phyloP scores from a whole-genome alignment of 92 coral and sea anemone species.

The Palythoa grandiflora region DNA sequence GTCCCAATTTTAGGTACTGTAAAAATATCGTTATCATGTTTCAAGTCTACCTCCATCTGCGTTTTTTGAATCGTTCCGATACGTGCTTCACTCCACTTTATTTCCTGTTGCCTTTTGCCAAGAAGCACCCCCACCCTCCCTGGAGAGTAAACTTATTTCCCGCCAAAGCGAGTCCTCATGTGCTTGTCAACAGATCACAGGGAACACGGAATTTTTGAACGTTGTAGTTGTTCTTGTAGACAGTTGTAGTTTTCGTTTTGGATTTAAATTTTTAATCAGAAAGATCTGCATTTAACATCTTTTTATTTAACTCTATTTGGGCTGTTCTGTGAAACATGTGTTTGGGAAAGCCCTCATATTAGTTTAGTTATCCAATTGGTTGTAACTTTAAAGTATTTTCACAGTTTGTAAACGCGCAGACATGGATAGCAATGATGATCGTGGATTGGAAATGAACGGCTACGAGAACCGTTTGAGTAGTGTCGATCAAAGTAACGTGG shows the following conservation, averaged over 20 bases:
- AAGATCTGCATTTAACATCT: not conserved
- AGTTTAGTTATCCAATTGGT: not conserved
- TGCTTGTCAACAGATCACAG: not conserved
- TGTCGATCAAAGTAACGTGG: too few species aligned
- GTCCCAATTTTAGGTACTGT: too few species aligned
- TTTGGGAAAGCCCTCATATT: not conserved
- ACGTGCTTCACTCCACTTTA: too few species aligned
- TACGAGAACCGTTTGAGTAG: constrained; percentile 41
- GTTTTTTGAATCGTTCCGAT: too few species aligned
- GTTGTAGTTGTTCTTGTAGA: not conserved
- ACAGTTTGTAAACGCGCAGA: not conserved
- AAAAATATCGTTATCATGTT: too few species aligned
- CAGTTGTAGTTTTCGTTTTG: not conserved
- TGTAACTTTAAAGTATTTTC: not conserved
- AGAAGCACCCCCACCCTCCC: not conserved
- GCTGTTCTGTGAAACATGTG: not conserved
- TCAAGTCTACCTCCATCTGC: too few species aligned
- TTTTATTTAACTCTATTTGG: not conserved
- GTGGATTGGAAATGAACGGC: constrained; percentile 27
- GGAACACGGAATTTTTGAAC: not conserved
- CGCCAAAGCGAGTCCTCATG: constrained; percentile 9
- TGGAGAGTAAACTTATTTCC: not conserved
- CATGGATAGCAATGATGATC: constrained; percentile 18
- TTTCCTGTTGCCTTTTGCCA: too few species aligned
- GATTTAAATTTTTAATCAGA: not conserved